Percentiles rank a stretch among this genome's conserved stretches.
Evolutionary conservation across 2,888 invertebrate genomes (phyloP).

Genomic region (Lepidochitona cinerea): DNA sequence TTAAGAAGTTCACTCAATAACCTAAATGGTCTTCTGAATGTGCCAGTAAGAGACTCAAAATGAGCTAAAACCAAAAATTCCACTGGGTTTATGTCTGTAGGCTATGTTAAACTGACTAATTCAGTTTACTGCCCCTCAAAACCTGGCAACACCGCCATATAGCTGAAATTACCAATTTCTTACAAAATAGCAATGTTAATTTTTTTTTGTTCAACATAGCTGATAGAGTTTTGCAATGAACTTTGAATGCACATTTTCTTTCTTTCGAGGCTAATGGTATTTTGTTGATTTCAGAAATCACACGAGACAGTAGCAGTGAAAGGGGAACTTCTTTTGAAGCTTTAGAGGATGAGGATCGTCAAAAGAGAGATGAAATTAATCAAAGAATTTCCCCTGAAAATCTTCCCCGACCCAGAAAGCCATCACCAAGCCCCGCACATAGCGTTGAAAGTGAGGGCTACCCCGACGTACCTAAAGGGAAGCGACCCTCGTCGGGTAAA

Average conservation of each 20-base stretch:
- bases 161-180: too few relatives aligned
- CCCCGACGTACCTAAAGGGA: not conserved
- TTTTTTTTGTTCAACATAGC: too few relatives aligned
- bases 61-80: not conserved
- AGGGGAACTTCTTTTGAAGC: constrained; percentile 42
- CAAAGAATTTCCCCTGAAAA: not conserved
- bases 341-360: constrained; percentile 11
- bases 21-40: not conserved
- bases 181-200: too few relatives aligned
- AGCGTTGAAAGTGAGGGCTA: constrained; percentile 28
- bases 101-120: too few relatives aligned
- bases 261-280: too few relatives aligned
- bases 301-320: constrained; percentile 56
- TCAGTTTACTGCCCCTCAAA: too few relatives aligned
- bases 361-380: not conserved
- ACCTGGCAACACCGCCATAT: too few relatives aligned
- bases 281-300: too few relatives aligned
- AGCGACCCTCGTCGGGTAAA: not conserved
- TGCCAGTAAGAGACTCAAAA: not conserved
- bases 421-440: not conserved
- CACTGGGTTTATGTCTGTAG: too few relatives aligned
- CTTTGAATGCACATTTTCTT: too few relatives aligned
- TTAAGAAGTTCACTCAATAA: not conserved
- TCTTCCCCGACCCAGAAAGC: not conserved
- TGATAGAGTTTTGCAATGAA: too few relatives aligned